phyloP scores from a whole-genome alignment of 1,140 invertebrate species.

The Drosophila willistoni region DNA sequence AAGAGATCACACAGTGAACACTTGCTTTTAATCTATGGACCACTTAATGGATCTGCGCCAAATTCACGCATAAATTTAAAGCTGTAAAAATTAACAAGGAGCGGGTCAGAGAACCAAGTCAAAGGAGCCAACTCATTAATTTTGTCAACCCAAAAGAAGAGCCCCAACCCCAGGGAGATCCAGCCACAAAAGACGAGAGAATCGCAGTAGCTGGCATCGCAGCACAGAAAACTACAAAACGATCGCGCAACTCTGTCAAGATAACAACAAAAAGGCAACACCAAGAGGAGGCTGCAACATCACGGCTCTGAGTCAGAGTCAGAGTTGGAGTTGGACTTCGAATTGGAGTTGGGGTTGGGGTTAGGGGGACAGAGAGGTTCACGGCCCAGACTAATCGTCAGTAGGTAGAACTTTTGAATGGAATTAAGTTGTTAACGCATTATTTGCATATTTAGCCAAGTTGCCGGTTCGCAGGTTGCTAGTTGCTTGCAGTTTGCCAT shows the following conservation, averaged over 20 bases:
- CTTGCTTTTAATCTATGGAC: slow-evolving; percentile 71
- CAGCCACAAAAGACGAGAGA: slow-evolving; percentile 27
- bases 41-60: slow-evolving; percentile 82
- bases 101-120: slow-evolving; percentile 27
- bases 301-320: not conserved
- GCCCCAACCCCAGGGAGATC: slow-evolving; percentile 14
- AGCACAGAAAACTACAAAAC: slow-evolving; percentile 65
- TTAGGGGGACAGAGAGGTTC: slow-evolving; percentile 44
- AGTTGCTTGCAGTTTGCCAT: not conserved
- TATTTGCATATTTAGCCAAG: slow-evolving; percentile 81
- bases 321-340: slow-evolving; percentile 17
- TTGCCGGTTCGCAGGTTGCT: slow-evolving; percentile 44
- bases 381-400: slow-evolving; percentile 74
- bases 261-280: slow-evolving; percentile 56
- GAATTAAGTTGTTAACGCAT: slow-evolving; percentile 83
- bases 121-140: slow-evolving; percentile 70
- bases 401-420: slow-evolving; percentile 38
- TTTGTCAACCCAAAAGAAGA: slow-evolving; percentile 70
- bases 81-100: slow-evolving; percentile 76
- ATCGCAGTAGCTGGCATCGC: slow-evolving; percentile 74
- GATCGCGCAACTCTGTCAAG: slow-evolving; percentile 60
- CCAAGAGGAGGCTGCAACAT: not conserved
- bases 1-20: slow-evolving; percentile 36
- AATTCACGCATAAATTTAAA: slow-evolving; percentile 82
- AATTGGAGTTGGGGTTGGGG: slow-evolving; percentile 12